These are phyloP conservation scores for Drosophila yakuba DNA, from an alignment of 1,140 invertebrate species.

Conservation along the genomic window DNA sequence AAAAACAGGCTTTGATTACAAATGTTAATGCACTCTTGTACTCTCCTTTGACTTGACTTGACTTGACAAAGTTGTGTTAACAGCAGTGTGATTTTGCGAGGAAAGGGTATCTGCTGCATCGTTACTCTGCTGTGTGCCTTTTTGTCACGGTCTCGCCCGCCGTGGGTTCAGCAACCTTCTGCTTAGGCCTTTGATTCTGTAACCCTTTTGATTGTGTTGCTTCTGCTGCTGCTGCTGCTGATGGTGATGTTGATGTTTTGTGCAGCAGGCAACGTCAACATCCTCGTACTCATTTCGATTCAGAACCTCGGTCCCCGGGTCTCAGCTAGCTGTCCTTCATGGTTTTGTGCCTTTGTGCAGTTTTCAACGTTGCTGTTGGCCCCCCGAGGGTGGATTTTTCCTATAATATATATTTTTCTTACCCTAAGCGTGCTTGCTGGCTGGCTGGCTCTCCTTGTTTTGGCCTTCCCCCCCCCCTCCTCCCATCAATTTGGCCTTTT, in stretches of 20 bases:
- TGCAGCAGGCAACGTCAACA: constrained; percentile 62
- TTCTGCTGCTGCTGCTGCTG: constrained; percentile 11
- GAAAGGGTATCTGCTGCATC: constrained; percentile 28
- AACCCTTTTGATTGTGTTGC: constrained; percentile 42
- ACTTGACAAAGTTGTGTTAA: neutral
- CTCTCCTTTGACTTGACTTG: neutral
- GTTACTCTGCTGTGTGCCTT: constrained; percentile 16
- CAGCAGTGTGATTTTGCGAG: neutral
- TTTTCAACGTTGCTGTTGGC: constrained; percentile 34
- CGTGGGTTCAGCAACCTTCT: constrained; percentile 51
- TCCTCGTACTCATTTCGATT: constrained; percentile 41
- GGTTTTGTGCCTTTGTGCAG: constrained; percentile 51
- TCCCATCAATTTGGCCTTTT: neutral
- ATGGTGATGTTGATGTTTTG: constrained; percentile 32
- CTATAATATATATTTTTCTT: constrained; percentile 66
- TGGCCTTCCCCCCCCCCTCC: neutral
- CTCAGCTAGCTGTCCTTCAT: constrained; percentile 44
- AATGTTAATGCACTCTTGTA: too few relatives aligned
- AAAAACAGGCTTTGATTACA: neutral
- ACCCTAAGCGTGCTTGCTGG: constrained; percentile 11
- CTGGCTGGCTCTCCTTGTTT: neutral
- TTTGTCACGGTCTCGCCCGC: constrained; percentile 32
- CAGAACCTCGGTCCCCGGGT: constrained; percentile 15
- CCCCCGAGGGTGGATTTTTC: constrained; percentile 64
- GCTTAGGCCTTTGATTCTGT: constrained; percentile 48